phyloP scores from a whole-genome alignment of 2,888 invertebrate genomes.

The Brassicogethes aeneus region DNA sequence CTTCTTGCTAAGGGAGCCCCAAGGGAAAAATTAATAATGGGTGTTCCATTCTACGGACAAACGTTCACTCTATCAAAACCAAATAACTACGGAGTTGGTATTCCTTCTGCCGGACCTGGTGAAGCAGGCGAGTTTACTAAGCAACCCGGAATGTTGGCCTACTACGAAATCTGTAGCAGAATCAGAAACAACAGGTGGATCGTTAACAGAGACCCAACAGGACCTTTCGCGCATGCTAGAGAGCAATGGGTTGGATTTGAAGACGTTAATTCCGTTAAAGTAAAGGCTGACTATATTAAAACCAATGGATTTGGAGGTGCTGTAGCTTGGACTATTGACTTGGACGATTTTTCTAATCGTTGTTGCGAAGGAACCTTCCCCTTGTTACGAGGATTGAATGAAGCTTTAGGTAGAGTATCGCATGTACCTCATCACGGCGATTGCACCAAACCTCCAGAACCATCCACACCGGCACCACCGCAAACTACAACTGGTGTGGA shows the following conservation, averaged over 20 bases:
- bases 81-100: constrained; percentile 48
- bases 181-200: constrained; percentile 61
- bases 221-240: constrained; percentile 68
- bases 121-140: constrained; percentile 71
- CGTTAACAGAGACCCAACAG: constrained; percentile 48
- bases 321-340: constrained; percentile 79
- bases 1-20: constrained; percentile 66
- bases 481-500: constrained; percentile 62
- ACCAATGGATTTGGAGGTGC: constrained; percentile 69
- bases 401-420: constrained; percentile 57
- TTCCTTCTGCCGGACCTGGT: constrained; percentile 64
- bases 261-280: constrained; percentile 64
- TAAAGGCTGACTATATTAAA: constrained; percentile 67
- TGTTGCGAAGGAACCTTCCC: constrained; percentile 77
- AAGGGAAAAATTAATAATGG: constrained; percentile 67
- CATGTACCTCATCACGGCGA: constrained; percentile 46
- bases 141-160: constrained; percentile 81
- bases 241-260: constrained; percentile 91
- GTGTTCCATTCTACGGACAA: constrained; percentile 83
- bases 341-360: constrained; percentile 79
- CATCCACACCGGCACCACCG: constrained; percentile 68
- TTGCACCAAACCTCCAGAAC: constrained; percentile 63
- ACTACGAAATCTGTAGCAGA: constrained; percentile 75
- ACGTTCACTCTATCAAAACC: constrained; percentile 57
- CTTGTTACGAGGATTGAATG: constrained; percentile 65